Percentiles rank a stretch among this genome's conserved stretches.
Conservation (phyloP, 1,140 invertebrate genomes). For the Pseudomyrmex gracilis region DNA sequence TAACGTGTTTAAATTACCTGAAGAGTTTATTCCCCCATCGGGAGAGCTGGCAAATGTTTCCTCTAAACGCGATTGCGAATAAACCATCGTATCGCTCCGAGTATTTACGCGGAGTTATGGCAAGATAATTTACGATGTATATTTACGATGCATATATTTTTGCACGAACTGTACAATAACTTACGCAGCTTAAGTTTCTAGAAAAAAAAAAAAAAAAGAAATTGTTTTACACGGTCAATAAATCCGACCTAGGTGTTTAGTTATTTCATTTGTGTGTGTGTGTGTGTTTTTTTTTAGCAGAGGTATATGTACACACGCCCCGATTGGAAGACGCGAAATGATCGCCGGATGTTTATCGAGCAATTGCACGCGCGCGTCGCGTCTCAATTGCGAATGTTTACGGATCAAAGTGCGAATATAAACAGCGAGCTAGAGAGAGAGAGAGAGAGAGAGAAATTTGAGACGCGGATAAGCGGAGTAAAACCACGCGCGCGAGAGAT, state of each 20-base stretch:
- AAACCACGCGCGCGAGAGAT: conserved; percentile 28
- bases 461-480: background rate
- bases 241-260: too few species aligned
- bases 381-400: conserved; percentile 33
- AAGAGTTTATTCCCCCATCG: conserved; percentile 25
- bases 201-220: too few species aligned
- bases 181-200: background rate
- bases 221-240: too few species aligned
- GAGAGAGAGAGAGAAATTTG: background rate
- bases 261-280: too few species aligned
- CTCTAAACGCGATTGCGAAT: conserved; percentile 29
- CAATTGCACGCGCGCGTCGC: conserved; percentile 33
- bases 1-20: background rate
- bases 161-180: background rate
- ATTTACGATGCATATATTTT: background rate
- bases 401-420: conserved; percentile 37
- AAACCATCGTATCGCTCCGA: conserved; percentile 15
- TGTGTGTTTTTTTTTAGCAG: background rate
- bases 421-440: conserved; percentile 9
- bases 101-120: conserved; percentile 40
- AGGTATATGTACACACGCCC: background rate
- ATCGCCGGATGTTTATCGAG: conserved; percentile 21
- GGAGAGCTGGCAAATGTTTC: conserved; percentile 2
- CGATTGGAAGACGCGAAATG: conserved; percentile 20
- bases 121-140: conserved; percentile 30